Percentiles rank a stretch among this genome's conserved stretches.
Evolutionary conservation across 2,113 vertebrate species (phyloP).

Genomic region (Thunnus thynnus): DNA sequence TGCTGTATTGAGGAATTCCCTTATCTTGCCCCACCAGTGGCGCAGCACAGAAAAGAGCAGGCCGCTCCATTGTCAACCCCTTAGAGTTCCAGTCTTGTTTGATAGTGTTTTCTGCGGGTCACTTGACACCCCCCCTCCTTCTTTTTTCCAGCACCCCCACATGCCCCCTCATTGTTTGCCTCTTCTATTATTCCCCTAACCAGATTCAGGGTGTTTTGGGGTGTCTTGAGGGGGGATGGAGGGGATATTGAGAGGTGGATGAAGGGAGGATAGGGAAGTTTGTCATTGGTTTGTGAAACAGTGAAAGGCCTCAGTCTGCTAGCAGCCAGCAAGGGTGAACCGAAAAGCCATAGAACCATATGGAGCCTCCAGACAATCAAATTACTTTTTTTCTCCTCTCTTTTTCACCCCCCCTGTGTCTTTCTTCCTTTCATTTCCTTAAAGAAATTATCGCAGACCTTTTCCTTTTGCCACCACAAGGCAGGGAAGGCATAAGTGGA

Average conservation of each 20-base stretch:
- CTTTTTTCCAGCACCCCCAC: slow-evolving; percentile 56
- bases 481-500: slow-evolving; percentile 39
- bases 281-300: slow-evolving; percentile 72
- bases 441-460: slow-evolving; percentile 75
- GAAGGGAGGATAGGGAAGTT: slow-evolving; percentile 81
- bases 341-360: slow-evolving; percentile 77
- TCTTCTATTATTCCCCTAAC: slow-evolving; percentile 85
- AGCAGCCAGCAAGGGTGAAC: slow-evolving; percentile 69
- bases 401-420: slow-evolving; percentile 25
- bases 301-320: slow-evolving; percentile 74
- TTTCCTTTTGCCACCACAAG: slow-evolving; percentile 55
- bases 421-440: slow-evolving; percentile 61
- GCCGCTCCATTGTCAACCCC: slow-evolving; percentile 81
- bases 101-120: slow-evolving; percentile 85
- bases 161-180: slow-evolving; percentile 78
- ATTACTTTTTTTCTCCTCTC: slow-evolving; percentile 73
- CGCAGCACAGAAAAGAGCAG: slow-evolving; percentile 83
- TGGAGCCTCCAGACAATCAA: slow-evolving; percentile 81
- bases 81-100: slow-evolving; percentile 84
- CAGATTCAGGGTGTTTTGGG: slow-evolving; percentile 83
- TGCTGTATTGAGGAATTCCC: slow-evolving; percentile 85
- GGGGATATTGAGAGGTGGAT: slow-evolving; percentile 66
- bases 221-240: slow-evolving; percentile 40
- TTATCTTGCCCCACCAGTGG: slow-evolving; percentile 87
- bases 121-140: slow-evolving; percentile 80